Percentiles rank a stretch among this genome's conserved stretches.
Evolutionary conservation across 92 coral and sea anemone species (phyloP).

Genomic region (Isaurus tuberculatus): DNA sequence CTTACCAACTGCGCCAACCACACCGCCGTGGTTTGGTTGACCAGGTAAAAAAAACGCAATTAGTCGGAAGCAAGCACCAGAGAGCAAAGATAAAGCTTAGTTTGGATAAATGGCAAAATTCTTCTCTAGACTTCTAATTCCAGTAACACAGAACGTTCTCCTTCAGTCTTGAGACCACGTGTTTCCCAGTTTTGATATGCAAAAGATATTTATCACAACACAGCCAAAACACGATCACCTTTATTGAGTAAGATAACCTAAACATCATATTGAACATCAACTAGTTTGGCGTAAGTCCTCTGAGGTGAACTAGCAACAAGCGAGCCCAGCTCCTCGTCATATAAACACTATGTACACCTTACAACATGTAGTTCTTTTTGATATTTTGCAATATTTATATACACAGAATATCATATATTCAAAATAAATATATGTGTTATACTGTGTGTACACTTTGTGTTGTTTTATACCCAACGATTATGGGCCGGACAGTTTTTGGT

Average conservation of each 20-base stretch:
- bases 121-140: no score
- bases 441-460: constrained; percentile 15
- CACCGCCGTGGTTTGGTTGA: no score
- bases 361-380: neutral
- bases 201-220: neutral
- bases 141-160: no score
- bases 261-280: constrained; percentile 23
- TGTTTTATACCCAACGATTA: neutral
- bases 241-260: constrained; percentile 33
- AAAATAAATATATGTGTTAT: constrained; percentile 44
- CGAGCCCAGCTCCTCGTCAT: constrained; percentile 2
- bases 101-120: no score
- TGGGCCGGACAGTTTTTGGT: neutral
- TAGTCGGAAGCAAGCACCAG: no score
- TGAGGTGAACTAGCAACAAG: neutral
- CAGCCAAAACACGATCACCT: constrained; percentile 8
- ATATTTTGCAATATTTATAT: constrained; percentile 39
- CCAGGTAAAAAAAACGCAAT: no score
- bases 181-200: no score
- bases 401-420: constrained; percentile 24
- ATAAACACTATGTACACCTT: constrained; percentile 46
- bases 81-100: no score
- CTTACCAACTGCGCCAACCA: no score
- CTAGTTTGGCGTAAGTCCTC: constrained; percentile 33
- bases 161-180: no score